Evolutionary conservation across 1,140 invertebrate genomes (phyloP).

Genomic region (Lineus longissimus): DNA sequence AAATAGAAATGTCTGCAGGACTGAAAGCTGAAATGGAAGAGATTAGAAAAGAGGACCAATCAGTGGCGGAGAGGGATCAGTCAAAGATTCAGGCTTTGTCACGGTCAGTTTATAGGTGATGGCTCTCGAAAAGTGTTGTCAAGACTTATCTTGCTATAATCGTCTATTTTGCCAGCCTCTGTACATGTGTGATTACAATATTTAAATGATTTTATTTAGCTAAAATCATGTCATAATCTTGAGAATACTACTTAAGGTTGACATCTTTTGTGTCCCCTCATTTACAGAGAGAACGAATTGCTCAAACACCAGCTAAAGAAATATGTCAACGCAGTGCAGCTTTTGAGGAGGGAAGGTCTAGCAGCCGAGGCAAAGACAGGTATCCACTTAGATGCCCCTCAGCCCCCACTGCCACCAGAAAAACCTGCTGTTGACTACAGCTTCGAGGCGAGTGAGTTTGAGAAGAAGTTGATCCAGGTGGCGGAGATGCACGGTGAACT

Average conservation of each 20-base stretch:
- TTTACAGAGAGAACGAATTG: slow-evolving; percentile 74
- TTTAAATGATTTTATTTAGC: too few species aligned
- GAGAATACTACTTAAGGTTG: too few species aligned
- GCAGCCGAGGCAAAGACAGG: slow-evolving; percentile 44
- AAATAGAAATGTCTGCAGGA: slow-evolving; percentile 51
- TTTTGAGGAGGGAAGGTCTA: slow-evolving; percentile 66
- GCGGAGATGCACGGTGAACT: slow-evolving; percentile 94
- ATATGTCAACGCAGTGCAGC: slow-evolving; percentile 84
- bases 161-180: too few species aligned
- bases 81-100: slow-evolving; percentile 54
- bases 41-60: slow-evolving; percentile 48
- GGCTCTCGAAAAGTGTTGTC: too few species aligned
- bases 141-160: too few species aligned
- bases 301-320: slow-evolving; percentile 84
- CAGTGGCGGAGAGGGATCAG: slow-evolving; percentile 50
- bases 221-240: too few species aligned
- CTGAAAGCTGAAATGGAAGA: slow-evolving; percentile 53
- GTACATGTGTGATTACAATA: too few species aligned
- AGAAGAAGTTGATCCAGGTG: slow-evolving; percentile 83
- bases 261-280: too few species aligned
- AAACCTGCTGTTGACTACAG: slow-evolving; percentile 58
- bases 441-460: slow-evolving; percentile 76
- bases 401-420: slow-evolving; percentile 48
- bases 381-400: slow-evolving; percentile 43
- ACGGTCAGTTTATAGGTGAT: slow-evolving; percentile 45